Evolutionary conservation across 2,888 invertebrate genomes (phyloP), one percentile per base, ranked within the genome.

Genomic region (Phaedon cochleariae): DNA sequence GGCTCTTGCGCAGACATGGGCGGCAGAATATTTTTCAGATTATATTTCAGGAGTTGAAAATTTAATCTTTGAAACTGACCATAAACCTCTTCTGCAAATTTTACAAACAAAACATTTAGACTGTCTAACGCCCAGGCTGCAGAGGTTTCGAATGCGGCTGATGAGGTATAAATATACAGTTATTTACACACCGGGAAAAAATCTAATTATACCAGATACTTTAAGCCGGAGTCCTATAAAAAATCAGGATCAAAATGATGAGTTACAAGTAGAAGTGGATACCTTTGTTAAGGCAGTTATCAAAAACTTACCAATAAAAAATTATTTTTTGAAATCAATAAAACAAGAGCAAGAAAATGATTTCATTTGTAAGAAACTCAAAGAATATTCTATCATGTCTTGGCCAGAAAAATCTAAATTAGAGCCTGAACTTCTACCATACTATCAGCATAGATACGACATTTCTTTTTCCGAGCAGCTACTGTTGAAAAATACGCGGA

Each of bases 1-100:
- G 71, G 77, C 80, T 0, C 64, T 83, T 7, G 81, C 78, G 7
- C 60, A 81, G 0, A 74, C 73, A 0, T 78, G 75, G 72, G 80
- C 79, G 2, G 73, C 75, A 9, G 79, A 82, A 59, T 72, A 73
- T 60, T 65, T 67, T 59, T 31, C 41, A 1, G 67, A 67, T 6
- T 67, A 59, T 20, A 59, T 69, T 15, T 49, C 53, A 15, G 68
- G 65, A 0, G 22, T 60, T 18, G 18, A 10, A 51, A 51, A 64
- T 12, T 79, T 82, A 59, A 61, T 72, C 48, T 57, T 68, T 20
- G 68, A 68, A 63, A 68, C 64, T 0, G 70, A 70, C 51, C 67
- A 68, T 46, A 65, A 65, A 59, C 67, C 65, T 1, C 59, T 62
- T 20, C 10, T 68, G 3, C 65, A 80, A 12, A 61, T 82, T n/a